phyloP scores from a whole-genome alignment of 2,797 vertebrate genomes.

The Microtus agrestis region DNA sequence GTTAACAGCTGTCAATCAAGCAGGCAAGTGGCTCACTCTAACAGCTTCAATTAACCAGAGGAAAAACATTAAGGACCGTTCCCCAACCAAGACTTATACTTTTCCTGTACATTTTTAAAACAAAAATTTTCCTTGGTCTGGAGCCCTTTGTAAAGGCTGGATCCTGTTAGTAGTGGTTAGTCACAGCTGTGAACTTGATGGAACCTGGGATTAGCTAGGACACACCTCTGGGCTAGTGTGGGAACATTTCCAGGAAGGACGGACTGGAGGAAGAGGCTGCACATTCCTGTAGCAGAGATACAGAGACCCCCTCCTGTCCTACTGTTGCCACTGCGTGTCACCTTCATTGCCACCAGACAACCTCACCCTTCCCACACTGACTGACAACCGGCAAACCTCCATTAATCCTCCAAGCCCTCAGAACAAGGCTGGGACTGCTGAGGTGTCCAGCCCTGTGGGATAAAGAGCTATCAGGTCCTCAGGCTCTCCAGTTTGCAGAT shows the following conservation, averaged over 20 bases:
- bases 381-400: neutral
- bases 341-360: neutral
- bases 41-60: neutral
- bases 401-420: neutral
- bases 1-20: neutral
- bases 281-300: neutral
- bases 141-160: neutral
- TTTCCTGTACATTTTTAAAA: neutral
- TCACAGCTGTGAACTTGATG: neutral
- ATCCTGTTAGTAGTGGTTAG: neutral
- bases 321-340: neutral
- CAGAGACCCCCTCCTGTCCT: neutral
- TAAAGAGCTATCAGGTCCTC: neutral
- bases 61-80: neutral
- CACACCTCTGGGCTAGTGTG: neutral
- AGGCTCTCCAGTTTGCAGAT: neutral
- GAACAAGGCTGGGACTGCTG: neutral
- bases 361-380: neutral
- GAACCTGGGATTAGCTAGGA: neutral
- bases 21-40: neutral
- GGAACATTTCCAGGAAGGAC: neutral
- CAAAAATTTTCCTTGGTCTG: neutral
- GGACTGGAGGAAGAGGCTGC: neutral
- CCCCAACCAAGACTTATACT: neutral
- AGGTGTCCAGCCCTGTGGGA: neutral